Base-by-base conservation (phyloP, 92 coral and sea anemone species). In the Bergia puertoricense region DNA sequence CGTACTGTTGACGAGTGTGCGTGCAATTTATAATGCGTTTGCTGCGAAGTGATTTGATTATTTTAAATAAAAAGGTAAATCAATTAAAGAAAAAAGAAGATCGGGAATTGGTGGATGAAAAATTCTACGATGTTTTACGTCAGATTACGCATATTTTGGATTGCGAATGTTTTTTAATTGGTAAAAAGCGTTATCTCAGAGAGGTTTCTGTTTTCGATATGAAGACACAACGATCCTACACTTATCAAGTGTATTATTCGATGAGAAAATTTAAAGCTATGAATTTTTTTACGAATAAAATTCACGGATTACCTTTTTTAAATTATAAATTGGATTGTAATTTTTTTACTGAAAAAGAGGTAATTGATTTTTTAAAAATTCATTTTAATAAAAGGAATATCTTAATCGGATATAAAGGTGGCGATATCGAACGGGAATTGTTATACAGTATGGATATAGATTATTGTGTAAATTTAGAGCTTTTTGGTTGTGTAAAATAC, bases 1-100 rank as follows among this genome's bases (percentile, higher is more conserved):
- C 8, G 73, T 67, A 23, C 73, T 20, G 73, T 67, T 67, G 73
- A 20, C 6, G 73, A 50, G 56, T 50, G 56, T 8, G 3, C 11
- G 56, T 50, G 56, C 56, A 8, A 18, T 67, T 67, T 67, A 67
- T 67, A 67, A 67, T 67, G 73, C 56, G 56, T 3, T 67, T 67
- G 23, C 73, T 67, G 73, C n/a, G 73, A 67, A 67, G 73, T 23
- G 73, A 67, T 67, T 67, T 67, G 73, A 67, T 67, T 67, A 67
- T 67, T 67, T 67, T 67, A 18, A 67, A 67, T 67, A 67, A 67
- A 67, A 67, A 67, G 9, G 73, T 67, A 67, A 67, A 67, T 67
- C 73, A 67, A 67, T 67, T 67, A 22, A 65, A 65, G 71, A 65
- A 67, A 67, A 23, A 67, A 67, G 0, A 23, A 23, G 73, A 50